Evolutionary conservation across 2,797 vertebrate species (phyloP).

Genomic region (Anomalospiza imberbis): DNA sequence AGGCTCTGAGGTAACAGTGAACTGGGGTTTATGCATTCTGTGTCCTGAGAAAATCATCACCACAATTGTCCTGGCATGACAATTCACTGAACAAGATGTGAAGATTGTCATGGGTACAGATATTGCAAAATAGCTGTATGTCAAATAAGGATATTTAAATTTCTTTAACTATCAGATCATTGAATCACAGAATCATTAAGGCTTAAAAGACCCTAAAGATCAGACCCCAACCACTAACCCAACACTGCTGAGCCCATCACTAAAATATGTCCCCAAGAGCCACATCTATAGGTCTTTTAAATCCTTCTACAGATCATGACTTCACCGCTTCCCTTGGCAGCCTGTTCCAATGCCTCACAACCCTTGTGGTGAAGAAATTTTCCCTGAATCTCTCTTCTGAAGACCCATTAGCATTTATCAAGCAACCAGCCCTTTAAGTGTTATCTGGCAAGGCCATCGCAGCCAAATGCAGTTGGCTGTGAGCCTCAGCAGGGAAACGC

Average conservation of each 20-base stretch:
- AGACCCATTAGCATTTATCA: neutral
- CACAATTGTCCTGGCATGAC: neutral
- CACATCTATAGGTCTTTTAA: neutral
- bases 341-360: neutral
- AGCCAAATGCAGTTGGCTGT: neutral
- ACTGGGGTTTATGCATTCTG: neutral
- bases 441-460: neutral
- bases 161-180: neutral
- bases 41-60: neutral
- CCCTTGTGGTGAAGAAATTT: neutral
- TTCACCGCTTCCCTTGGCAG: neutral
- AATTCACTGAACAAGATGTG: neutral
- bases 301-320: neutral
- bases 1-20: neutral
- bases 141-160: neutral
- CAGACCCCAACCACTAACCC: neutral
- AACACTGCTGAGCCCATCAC: neutral
- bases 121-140: neutral
- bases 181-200: neutral
- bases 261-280: neutral
- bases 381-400: neutral
- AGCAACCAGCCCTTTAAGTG: neutral
- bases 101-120: neutral
- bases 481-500: neutral
- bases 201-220: neutral